Evolutionary conservation across 1,140 invertebrate genomes (phyloP), one percentile per base, ranked within the genome.

Genomic region (Melanaphis sacchari): DNA sequence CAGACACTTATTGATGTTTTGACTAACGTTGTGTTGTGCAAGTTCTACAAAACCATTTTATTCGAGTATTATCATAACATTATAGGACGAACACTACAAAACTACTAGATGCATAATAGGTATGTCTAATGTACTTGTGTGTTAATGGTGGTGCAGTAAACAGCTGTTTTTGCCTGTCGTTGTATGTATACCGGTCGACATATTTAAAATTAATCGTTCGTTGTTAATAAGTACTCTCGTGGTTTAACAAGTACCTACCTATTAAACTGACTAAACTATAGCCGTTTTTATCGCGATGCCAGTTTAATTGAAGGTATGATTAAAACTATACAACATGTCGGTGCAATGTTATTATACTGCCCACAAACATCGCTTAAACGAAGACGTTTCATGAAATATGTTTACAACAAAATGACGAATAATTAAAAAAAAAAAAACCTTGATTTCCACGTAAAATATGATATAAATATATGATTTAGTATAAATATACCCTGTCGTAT

Each of bases 151-250:
- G 31, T n/a, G n/a, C 31, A 6, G 59, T 76, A 76, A 76, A 76
- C 59, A 76, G 18, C 59, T 21, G n/a, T 76, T 76, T 76, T 76
- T 76, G 18, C n/a, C n/a, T 15, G 18, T 76, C 59, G 59, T n/a
- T 36, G n/a, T n/a, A 49, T 49, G 46, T 49, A 76, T 76, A 36
- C 31, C n/a, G n/a, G n/a, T n/a, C 31, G 59, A 76, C 59, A n/a
- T 76, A 76, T n/a, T 76, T 76, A 76, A 76, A 76, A 76, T 76
- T 9, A 76, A 76, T 76, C 18, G 59, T 76, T n/a, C 15, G 59
- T 76, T 76, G n/a, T 76, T 76, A n/a, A 76, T 76, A 76, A n/a
- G 59, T 76, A n/a, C n/a, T 76, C 59, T n/a, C 59, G 31, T 76
- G 59, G 31, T 76, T n/a, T 76, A 76, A 36, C 31, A n/a, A 76